Evolutionary conservation across 30 jellyfish, hydroid and myxozoan species (phyloP).

Genomic region (Sanderia malayensis): DNA sequence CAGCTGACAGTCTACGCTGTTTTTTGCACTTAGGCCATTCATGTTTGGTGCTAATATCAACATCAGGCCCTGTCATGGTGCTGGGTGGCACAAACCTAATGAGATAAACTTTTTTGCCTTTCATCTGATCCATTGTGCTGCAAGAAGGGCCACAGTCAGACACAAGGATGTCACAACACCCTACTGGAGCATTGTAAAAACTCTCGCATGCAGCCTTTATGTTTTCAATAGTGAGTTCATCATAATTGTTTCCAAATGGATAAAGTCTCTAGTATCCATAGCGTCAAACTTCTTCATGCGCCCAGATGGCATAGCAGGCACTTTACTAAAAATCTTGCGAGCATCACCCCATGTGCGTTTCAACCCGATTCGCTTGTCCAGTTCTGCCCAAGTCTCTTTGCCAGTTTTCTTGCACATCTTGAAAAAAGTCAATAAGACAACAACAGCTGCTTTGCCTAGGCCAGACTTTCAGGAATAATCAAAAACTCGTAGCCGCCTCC

Average conservation of each 20-base stretch:
- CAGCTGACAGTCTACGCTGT: neutral
- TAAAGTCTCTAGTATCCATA: slow-evolving; percentile 17
- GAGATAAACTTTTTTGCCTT: slow-evolving; percentile 30
- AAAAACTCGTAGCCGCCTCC: neutral
- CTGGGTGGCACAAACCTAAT: slow-evolving; percentile 30
- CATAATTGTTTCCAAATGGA: slow-evolving; percentile 2
- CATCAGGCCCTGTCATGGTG: no score
- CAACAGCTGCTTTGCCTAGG: neutral
- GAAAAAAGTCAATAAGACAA: neutral
- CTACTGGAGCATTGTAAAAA: slow-evolving; percentile 11
- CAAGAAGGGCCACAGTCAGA: slow-evolving; percentile 35
- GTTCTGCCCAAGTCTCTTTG: neutral
- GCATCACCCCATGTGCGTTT: neutral
- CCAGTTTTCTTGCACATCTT: neutral
- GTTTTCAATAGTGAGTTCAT: slow-evolving; percentile 9
- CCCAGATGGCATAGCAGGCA: neutral
- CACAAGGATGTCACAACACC: slow-evolving; percentile 29
- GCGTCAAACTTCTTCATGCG: slow-evolving; percentile 8
- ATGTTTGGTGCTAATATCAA: neutral
- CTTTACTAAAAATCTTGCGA: neutral
- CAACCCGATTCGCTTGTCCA: neutral
- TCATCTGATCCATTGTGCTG: slow-evolving; percentile 15
- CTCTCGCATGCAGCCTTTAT: slow-evolving; percentile 15
- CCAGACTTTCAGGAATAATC: neutral
- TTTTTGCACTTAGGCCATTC: neutral